Evolutionary conservation across 2,888 invertebrate genomes (phyloP), one percentile per base, ranked within the genome.

Genomic region (Tridacna crocea): DNA sequence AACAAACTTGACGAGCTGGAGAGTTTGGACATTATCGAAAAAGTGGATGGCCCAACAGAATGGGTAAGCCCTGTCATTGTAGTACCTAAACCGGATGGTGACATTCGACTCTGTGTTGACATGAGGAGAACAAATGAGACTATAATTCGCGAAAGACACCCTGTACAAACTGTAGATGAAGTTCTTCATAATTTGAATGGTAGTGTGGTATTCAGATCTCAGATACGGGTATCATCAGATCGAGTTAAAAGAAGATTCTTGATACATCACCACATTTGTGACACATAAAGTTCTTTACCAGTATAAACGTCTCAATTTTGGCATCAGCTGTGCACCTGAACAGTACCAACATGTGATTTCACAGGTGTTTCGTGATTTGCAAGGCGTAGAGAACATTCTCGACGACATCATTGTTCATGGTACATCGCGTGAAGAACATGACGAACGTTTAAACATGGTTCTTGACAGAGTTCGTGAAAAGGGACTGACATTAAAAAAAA

Each of bases 41-140:
- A 60, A 15, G n/a, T 19, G 17, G 74, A 81, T n/a, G 87, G 87
- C 26, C 86, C 86, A 19, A 86, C 76, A 26, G 75, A 77, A 19
- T 88, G 87, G 88, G 84, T 88, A 13, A 83, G 82, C 55, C 83
- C 84, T 19, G 66, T 83, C 12, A 83, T 88, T 6, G 81, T 86
- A 13, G 85, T 85, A 17, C 88, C 84, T 11, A 89, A 87, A 79
- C 73, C 75, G 22, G 65, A 79, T 24, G 82, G 81, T n/a, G 88
- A 89, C 61, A 78, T 88, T 26, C 36, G 88, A 47, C 60, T 88
- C 8, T 87, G 84, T 74, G 77, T 88, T 0, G 87, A 88, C 47
- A 87, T 85, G 87, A 61, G 85, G 58, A 72, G 74, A 55, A 75
- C 83, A 10, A 87, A 85, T 65, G 66, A 46, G 24, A 10, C 55